Conservation (phyloP, 2,113 vertebrate species). For the Dicerorhinus sumatrensis region DNA sequence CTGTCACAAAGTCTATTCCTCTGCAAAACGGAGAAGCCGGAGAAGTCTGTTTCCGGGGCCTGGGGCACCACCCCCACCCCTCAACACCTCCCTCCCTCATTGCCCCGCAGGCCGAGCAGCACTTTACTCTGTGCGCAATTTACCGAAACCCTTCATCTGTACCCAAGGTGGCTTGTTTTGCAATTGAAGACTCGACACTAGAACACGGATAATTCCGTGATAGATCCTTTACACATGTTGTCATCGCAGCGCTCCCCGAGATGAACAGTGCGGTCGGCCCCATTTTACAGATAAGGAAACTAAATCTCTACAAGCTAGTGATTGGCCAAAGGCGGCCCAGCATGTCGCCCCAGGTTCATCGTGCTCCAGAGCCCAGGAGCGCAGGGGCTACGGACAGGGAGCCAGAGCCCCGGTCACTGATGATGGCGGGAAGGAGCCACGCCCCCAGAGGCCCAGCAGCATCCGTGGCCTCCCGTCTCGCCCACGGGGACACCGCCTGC, state of each 20-base stretch:
- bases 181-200: neutral
- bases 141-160: no score
- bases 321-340: neutral
- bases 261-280: accelerated
- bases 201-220: neutral
- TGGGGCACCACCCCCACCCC: accelerated
- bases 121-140: no score
- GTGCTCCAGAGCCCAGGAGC: accelerated
- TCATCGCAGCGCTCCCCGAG: neutral
- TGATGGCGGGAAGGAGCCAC: neutral
- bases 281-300: neutral
- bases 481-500: neutral
- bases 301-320: accelerated
- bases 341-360: accelerated
- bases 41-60: neutral
- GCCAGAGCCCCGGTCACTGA: accelerated
- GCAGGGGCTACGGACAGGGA: accelerated
- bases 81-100: accelerated
- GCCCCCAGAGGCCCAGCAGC: neutral
- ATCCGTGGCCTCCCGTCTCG: accelerated
- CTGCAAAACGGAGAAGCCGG: accelerated
- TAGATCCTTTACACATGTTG: accelerated
- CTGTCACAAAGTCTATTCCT: neutral
- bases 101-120: accelerated
- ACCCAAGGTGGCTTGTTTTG: no score